Evolutionary conservation across 2,888 invertebrate genomes (phyloP), one percentile per base, ranked within the genome.

Genomic region (Arge pagana): DNA sequence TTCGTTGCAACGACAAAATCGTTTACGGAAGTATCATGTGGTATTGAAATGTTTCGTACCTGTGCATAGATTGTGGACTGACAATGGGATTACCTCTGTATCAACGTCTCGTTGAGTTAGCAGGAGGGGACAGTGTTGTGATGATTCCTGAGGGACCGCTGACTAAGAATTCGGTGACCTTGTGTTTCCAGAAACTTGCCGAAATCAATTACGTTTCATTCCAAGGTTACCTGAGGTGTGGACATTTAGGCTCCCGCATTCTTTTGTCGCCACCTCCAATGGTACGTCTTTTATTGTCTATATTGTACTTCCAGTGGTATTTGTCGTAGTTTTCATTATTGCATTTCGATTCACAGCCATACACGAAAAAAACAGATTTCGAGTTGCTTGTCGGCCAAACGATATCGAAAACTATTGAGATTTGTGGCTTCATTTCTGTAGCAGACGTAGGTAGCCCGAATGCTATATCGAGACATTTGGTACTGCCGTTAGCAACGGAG

Each of bases 381-480:
- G 88, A 82, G 70, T 51, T 70, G 16, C 80, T 72, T 53, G 81
- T 77, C 56, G 84, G 79, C 52, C 82, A 78, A 72, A 83, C 82
- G 55, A 80, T 94, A 45, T 85, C 89, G 0, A 86, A 85, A 53
- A 84, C 85, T 43, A 81, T 96, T 48, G 88, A 90, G 71, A 85
- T 96, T 13, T 86, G 92, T 68, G 96, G 96, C 0, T 96, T 94
- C 71, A 78, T 97, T 43, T 84, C 88, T n/a, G 85, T 93, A 6
- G 84, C 87, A 3, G 96, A 96, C 70, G 85, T 96, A 45, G 85
- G 87, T 66, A 96, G 94, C 52, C 96, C 96, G 2, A 92, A 93
- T 70, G 90, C 93, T 2, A 81, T 94, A 55, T 95, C 95, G 55
- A 84, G 95, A 30, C 96, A 97, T 77, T 81, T 96, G 55, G 85